Percentiles rank a stretch among this genome's conserved stretches.
These are phyloP conservation scores for Atractosteus spatula DNA, from an alignment of 2,113 vertebrate genomes.

Conservation along the genomic window DNA sequence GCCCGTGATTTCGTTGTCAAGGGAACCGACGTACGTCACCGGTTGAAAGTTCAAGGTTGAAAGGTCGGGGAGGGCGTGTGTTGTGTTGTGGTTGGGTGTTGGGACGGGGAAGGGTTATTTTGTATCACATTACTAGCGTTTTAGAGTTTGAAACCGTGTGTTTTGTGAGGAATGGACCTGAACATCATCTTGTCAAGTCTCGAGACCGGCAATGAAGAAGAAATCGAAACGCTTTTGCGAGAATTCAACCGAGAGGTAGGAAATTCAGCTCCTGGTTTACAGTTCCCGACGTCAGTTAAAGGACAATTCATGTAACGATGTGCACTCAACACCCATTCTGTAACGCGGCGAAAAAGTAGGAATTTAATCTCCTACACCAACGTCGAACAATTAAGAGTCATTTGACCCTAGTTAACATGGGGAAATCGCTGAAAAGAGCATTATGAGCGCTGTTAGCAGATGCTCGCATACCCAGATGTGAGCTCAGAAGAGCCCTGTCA, in stretches of 20 bases:
- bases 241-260: conserved; percentile 64
- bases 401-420: no score
- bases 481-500: no score
- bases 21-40: conserved; percentile 24
- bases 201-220: conserved; percentile 47
- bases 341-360: no score
- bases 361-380: no score
- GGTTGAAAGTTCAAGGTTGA: conserved; percentile 33
- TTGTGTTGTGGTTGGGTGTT: conserved; percentile 3
- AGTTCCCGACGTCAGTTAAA: conserved; percentile 33
- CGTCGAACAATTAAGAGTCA: no score
- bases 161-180: conserved; percentile 58
- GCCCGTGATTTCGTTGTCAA: background rate
- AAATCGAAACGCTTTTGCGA: conserved; percentile 45
- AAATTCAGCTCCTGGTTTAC: background rate
- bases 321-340: no score
- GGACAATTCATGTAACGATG: conserved; percentile 28
- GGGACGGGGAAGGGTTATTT: background rate
- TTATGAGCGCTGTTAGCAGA: no score
- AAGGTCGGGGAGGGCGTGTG: conserved; percentile 3
- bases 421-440: no score
- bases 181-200: conserved; percentile 51
- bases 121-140: background rate
- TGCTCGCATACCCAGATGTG: no score
- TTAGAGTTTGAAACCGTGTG: background rate